These are phyloP conservation scores for Argyrosomus japonicus DNA, from an alignment of 2,113 vertebrate genomes.

Conservation along the genomic window DNA sequence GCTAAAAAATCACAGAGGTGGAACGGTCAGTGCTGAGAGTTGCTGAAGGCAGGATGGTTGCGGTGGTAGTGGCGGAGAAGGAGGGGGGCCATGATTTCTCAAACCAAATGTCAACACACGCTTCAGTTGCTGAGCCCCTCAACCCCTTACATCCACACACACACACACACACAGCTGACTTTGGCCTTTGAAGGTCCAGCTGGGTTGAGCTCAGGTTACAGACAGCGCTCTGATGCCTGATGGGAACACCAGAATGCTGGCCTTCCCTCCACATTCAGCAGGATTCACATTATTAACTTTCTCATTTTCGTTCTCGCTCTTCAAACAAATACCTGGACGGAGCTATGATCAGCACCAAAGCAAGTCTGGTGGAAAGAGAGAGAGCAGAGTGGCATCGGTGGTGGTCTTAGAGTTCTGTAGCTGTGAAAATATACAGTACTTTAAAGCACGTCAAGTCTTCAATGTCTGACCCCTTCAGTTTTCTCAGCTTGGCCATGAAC, in stretches of 20 bases:
- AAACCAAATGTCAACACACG: constrained; percentile 74
- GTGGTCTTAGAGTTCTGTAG: constrained; percentile 6
- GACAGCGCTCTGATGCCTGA: constrained; percentile 39
- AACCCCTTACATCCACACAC: constrained; percentile 21
- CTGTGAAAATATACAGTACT: constrained; percentile 61
- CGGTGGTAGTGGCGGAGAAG: background rate
- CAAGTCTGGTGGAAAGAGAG: constrained; percentile 7
- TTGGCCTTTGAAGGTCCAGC: constrained; percentile 76
- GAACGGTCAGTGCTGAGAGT: constrained; percentile 50
- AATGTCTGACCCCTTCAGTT: constrained; percentile 41
- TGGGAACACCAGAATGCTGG: constrained; percentile 58
- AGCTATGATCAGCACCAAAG: background rate
- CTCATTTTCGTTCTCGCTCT: constrained; percentile 50
- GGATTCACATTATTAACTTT: constrained; percentile 63
- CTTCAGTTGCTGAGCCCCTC: constrained; percentile 58
- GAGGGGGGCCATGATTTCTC: constrained; percentile 45
- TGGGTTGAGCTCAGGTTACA: constrained; percentile 68
- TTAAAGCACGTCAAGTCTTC: constrained; percentile 23
- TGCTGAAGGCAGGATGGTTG: constrained; percentile 27
- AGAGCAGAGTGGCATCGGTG: background rate
- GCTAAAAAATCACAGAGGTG: constrained; percentile 16
- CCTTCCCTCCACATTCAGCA: constrained; percentile 60
- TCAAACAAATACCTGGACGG: constrained; percentile 64
- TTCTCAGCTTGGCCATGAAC: constrained; percentile 43
- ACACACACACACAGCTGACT: constrained; percentile 40